A percentile compares a stretch with the other conserved stretches of the same genome.
Conservation (phyloP, 1,140 invertebrate species). For the Calephelis virginiensis region DNA sequence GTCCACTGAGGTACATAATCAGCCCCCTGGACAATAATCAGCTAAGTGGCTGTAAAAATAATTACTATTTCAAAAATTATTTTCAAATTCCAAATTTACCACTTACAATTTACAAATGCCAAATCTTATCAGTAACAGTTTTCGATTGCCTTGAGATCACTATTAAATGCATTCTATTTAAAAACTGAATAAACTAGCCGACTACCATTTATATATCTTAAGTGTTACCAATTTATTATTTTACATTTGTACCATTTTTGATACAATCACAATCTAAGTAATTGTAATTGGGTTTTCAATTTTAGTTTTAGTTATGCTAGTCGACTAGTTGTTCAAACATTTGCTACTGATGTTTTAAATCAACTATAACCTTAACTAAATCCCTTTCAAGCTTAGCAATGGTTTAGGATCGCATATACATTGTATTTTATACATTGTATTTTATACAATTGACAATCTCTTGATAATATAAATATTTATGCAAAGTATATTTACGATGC, state of each 20-base stretch:
- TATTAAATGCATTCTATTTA: slow-evolving; percentile 68
- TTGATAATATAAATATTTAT: slow-evolving; percentile 55
- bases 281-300: neutral
- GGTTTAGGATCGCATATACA: slow-evolving; percentile 47
- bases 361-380: slow-evolving; percentile 49
- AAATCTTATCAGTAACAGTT: slow-evolving; percentile 43
- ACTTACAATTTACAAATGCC: slow-evolving; percentile 36
- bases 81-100: slow-evolving; percentile 18
- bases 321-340: slow-evolving; percentile 32
- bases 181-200: slow-evolving; percentile 48
- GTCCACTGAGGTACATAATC: too few species aligned
- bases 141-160: slow-evolving; percentile 63
- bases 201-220: slow-evolving; percentile 26
- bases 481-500: slow-evolving; percentile 69
- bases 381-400: slow-evolving; percentile 54
- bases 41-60: slow-evolving; percentile 2
- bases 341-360: slow-evolving; percentile 32
- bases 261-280: neutral
- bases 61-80: slow-evolving; percentile 20
- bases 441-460: slow-evolving; percentile 68
- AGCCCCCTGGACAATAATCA: neutral
- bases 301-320: slow-evolving; percentile 28
- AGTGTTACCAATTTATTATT: slow-evolving; percentile 16
- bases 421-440: slow-evolving; percentile 73
- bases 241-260: slow-evolving; percentile 4